Conservation (phyloP, 2,888 invertebrate genomes). For the Apeira syringaria region DNA sequence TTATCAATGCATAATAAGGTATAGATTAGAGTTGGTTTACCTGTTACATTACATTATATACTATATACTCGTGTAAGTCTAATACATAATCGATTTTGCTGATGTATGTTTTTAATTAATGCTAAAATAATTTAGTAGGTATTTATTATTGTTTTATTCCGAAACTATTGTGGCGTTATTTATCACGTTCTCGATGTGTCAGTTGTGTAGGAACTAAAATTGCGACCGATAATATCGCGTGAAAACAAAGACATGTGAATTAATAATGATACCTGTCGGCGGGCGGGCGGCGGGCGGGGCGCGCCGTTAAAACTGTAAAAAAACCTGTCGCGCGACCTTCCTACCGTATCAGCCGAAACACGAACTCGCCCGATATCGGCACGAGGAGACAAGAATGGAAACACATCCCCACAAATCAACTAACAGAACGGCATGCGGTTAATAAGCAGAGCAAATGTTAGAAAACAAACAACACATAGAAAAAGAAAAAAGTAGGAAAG, state of each 20-base stretch:
- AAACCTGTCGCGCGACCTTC: conserved; percentile 75
- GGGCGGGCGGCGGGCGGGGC: conserved; percentile 44
- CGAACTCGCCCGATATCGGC: conserved; percentile 43
- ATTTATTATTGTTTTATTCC: too few relatives aligned
- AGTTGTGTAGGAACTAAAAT: too few relatives aligned
- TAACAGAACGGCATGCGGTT: conserved; percentile 55
- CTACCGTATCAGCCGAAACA: conserved; percentile 68
- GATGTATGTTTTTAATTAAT: too few relatives aligned
- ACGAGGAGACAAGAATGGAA: conserved; percentile 23
- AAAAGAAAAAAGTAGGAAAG: conserved; percentile 58
- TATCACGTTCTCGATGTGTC: too few relatives aligned
- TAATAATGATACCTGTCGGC: conserved; percentile 43
- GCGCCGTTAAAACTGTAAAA: conserved; percentile 81
- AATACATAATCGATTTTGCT: too few relatives aligned
- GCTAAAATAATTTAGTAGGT: too few relatives aligned
- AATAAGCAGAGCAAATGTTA: conserved; percentile 52
- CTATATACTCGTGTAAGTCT: too few relatives aligned
- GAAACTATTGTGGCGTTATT: too few relatives aligned
- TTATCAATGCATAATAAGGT: conserved; percentile 20
- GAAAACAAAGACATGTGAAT: conserved; percentile 50
- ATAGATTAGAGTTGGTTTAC: conserved; percentile 4
- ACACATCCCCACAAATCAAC: conserved; percentile 26
- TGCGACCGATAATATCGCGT: neutral
- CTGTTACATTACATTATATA: neutral
- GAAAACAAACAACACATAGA: conserved; percentile 38